A percentile compares a stretch with the other conserved stretches of the same genome.
These are phyloP conservation scores for Drosophila santomea DNA, from an alignment of 1,140 invertebrate species.

Conservation along the genomic window DNA sequence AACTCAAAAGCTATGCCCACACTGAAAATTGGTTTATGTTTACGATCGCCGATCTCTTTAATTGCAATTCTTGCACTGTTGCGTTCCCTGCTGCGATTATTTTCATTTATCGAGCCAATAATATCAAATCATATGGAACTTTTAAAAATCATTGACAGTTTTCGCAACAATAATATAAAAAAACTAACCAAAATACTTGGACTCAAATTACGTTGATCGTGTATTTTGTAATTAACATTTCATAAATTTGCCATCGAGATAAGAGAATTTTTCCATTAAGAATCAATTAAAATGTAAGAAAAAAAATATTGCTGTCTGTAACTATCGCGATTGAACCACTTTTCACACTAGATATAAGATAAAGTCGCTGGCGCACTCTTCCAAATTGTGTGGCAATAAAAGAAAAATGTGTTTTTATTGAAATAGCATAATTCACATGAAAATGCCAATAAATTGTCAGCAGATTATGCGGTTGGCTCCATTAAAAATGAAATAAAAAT, in stretches of 20 bases:
- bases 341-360: slow-evolving; percentile 68
- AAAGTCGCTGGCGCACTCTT: slow-evolving; percentile 48
- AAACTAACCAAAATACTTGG: slow-evolving; percentile 36
- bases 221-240: slow-evolving; percentile 79
- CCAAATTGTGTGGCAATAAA: slow-evolving; percentile 64
- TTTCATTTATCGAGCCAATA: slow-evolving; percentile 42
- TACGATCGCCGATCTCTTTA: slow-evolving; percentile 34
- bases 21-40: slow-evolving; percentile 31
- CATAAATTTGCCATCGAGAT: slow-evolving; percentile 80
- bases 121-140: slow-evolving; percentile 41
- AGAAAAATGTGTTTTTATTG: slow-evolving; percentile 74
- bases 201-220: slow-evolving; percentile 58
- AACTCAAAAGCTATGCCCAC: slow-evolving; percentile 15
- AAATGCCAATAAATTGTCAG: slow-evolving; percentile 71
- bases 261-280: slow-evolving; percentile 82
- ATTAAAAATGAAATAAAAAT: slow-evolving; percentile 42
- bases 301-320: slow-evolving; percentile 45
- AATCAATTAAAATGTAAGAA: slow-evolving; percentile 82
- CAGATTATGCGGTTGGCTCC: slow-evolving; percentile 55
- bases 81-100: slow-evolving; percentile 55
- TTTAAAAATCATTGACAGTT: slow-evolving; percentile 65
- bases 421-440: slow-evolving; percentile 79
- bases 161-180: slow-evolving; percentile 50
- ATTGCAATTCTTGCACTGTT: slow-evolving; percentile 29
- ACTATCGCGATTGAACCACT: slow-evolving; percentile 81